phyloP scores from a whole-genome alignment of 2,888 invertebrate species.

The Onthophagus sagittarius region DNA sequence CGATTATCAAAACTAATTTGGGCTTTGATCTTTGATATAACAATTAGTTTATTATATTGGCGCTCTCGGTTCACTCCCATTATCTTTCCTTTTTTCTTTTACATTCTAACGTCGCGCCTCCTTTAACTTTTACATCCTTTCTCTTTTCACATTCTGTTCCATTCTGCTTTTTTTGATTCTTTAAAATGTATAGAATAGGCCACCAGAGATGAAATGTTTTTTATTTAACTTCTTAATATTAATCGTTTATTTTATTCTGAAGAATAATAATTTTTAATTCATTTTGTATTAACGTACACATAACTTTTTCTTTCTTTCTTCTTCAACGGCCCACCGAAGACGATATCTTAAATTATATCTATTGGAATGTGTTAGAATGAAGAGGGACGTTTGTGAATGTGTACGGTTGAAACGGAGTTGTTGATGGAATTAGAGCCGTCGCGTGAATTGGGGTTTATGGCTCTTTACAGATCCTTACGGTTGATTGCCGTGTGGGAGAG shows the following conservation, averaged over 20 bases:
- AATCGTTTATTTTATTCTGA: no score
- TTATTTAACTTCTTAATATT: background rate
- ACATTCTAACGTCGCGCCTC: background rate
- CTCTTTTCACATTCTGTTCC: background rate
- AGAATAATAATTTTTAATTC: no score
- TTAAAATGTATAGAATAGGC: background rate
- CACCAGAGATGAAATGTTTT: background rate
- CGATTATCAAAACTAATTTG: conserved; percentile 45
- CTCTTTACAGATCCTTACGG: conserved; percentile 8
- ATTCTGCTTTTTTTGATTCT: background rate
- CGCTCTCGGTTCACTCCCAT: background rate
- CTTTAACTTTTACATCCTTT: background rate
- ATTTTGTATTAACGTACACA: background rate
- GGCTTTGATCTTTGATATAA: conserved; percentile 40
- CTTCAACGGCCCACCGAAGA: background rate
- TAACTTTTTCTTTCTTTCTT: background rate
- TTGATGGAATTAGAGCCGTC: conserved; percentile 22
- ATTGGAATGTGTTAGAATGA: background rate
- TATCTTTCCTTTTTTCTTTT: background rate
- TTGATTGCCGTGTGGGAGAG: background rate
- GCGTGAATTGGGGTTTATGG: conserved; percentile 24
- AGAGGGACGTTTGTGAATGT: background rate
- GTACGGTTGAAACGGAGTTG: conserved; percentile 9
- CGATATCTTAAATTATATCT: background rate
- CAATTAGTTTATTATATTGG: conserved; percentile 32